A percentile compares a stretch with the other conserved stretches of the same genome.
Conservation (phyloP, 2,113 vertebrate species). For the Mobula hypostoma region DNA sequence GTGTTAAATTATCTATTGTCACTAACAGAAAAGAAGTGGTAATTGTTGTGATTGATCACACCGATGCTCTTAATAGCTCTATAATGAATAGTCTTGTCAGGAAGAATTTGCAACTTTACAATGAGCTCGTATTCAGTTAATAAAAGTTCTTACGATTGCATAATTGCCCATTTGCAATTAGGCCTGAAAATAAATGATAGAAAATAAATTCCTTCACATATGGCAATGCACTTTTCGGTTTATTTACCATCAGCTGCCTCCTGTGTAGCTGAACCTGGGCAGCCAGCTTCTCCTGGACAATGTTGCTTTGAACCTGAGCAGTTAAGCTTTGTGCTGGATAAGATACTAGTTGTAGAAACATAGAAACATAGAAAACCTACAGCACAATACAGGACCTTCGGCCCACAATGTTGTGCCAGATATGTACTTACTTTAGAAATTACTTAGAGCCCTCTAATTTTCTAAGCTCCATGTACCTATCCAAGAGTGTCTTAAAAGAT, state of each 20-base stretch:
- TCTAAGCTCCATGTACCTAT: no score
- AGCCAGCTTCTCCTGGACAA: not conserved
- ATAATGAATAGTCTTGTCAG: slow-evolving; percentile 13
- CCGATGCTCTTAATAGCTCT: not conserved
- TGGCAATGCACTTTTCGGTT: not conserved
- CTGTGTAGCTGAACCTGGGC: not conserved
- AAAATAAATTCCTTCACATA: not conserved
- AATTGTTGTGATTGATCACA: slow-evolving; percentile 8
- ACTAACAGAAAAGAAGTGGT: not conserved
- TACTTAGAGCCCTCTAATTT: no score
- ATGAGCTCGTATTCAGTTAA: slow-evolving; percentile 16
- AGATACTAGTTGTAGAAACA: not conserved
- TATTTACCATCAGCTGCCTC: not conserved
- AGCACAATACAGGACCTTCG: no score
- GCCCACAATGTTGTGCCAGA: no score
- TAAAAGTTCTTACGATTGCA: not conserved
- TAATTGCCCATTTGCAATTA: not conserved
- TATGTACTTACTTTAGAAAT: no score
- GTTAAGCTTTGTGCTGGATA: not conserved
- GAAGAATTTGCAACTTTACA: not conserved
- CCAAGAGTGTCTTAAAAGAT: no score
- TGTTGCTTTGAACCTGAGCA: not conserved
- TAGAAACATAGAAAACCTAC: no score
- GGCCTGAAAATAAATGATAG: not conserved
- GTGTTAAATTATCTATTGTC: slow-evolving; percentile 1